Evolutionary conservation across 2,888 invertebrate species (phyloP).

Genomic region (Neoascia interrupta): DNA sequence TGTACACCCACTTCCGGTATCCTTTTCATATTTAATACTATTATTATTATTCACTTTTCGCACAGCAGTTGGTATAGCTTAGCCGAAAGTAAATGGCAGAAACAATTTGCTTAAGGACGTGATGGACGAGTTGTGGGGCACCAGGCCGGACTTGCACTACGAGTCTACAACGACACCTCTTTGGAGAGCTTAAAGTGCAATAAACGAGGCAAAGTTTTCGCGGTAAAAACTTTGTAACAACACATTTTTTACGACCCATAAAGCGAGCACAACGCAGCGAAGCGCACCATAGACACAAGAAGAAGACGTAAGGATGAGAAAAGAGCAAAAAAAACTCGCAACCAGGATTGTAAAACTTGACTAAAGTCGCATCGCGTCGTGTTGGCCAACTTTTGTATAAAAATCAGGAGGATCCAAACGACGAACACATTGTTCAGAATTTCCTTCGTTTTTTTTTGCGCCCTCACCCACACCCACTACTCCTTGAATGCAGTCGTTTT

Average conservation of each 20-base stretch:
- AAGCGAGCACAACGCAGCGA: constrained; percentile 12
- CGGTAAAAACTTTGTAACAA: constrained; percentile 26
- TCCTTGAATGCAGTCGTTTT: constrained; percentile 26
- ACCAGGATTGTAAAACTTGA: background rate
- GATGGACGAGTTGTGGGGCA: background rate
- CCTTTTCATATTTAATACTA: constrained; percentile 33
- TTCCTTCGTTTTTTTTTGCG: no score
- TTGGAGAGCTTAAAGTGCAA: constrained; percentile 21
- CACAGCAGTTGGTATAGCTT: background rate
- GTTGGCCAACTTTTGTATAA: constrained; percentile 2
- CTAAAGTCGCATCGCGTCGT: constrained; percentile 4
- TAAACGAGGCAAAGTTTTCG: constrained; percentile 46
- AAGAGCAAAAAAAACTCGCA: no score
- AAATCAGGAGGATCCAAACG: constrained; percentile 14
- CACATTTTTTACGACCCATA: constrained; percentile 27
- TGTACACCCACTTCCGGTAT: background rate
- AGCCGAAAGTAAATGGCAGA: constrained; percentile 22
- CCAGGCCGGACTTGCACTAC: constrained; percentile 1
- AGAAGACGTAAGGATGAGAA: background rate
- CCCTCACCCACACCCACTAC: no score
- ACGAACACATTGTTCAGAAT: constrained; percentile 31
- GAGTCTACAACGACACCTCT: no score
- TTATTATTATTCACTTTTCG: constrained; percentile 13
- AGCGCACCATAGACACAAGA: background rate
- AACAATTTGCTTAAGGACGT: constrained; percentile 36